Conservation (phyloP, 2,113 vertebrate species). For the Macrotus californicus region DNA sequence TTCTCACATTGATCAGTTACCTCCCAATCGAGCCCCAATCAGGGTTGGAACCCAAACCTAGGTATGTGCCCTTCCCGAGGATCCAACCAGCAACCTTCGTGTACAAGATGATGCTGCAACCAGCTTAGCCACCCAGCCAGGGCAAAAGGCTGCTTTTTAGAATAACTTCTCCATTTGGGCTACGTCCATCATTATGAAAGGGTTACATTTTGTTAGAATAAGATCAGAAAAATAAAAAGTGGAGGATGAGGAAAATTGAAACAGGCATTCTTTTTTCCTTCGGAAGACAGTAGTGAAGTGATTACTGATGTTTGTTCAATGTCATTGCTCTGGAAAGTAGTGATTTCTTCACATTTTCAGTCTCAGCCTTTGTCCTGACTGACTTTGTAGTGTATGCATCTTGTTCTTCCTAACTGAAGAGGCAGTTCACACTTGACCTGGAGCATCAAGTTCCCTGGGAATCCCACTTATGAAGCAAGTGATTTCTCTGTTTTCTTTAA, state of each 20-base stretch:
- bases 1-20: too few relatives aligned
- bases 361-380: background rate
- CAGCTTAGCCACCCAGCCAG: too few relatives aligned
- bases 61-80: too few relatives aligned
- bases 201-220: background rate
- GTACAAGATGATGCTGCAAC: too few relatives aligned
- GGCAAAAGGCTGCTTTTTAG: background rate
- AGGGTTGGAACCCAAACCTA: too few relatives aligned
- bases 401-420: background rate
- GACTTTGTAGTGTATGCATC: accelerated
- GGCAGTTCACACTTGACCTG: background rate
- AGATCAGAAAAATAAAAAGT: conserved; percentile 20
- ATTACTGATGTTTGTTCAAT: background rate
- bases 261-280: background rate
- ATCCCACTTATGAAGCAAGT: background rate
- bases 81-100: too few relatives aligned
- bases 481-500: background rate
- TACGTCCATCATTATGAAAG: background rate
- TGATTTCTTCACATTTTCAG: background rate
- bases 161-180: background rate
- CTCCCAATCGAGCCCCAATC: too few relatives aligned
- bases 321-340: background rate
- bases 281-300: background rate
- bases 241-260: background rate
- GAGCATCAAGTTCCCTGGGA: background rate